A percentile compares a stretch with the other conserved stretches of the same genome.
Evolutionary conservation across 2,113 vertebrate species (phyloP).

Genomic region (Caranx ignobilis): DNA sequence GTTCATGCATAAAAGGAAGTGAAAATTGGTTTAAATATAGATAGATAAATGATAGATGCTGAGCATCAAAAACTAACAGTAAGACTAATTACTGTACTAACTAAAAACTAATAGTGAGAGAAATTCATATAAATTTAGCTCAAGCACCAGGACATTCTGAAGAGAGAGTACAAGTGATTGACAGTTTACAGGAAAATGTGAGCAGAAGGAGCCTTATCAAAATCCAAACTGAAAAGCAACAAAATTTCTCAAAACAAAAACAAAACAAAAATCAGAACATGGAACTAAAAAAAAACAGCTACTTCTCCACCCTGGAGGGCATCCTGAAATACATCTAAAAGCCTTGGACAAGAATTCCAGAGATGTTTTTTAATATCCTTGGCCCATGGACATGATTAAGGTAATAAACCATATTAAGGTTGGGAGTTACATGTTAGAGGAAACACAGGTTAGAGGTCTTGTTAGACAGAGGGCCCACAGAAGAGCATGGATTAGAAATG

Average conservation of each 20-base stretch:
- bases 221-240: constrained; percentile 9
- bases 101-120: not conserved
- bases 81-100: no score
- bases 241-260: not conserved
- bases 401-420: constrained; percentile 31
- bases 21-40: not conserved
- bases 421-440: constrained; percentile 10
- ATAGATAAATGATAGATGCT: not conserved
- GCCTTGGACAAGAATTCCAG: not conserved
- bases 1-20: not conserved
- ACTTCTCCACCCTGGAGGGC: not conserved
- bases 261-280: not conserved
- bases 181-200: not conserved
- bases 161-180: not conserved
- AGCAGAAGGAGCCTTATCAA: constrained; percentile 15
- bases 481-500: constrained; percentile 10
- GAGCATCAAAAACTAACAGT: no score
- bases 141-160: not conserved
- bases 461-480: not conserved
- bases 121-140: not conserved
- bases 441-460: constrained; percentile 3
- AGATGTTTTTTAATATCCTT: constrained; percentile 19
- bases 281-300: not conserved
- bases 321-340: constrained; percentile 11
- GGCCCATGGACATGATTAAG: constrained; percentile 33